Evolutionary conservation across 1,140 invertebrate species (phyloP).

Genomic region (Stegodyphus mimosarum): DNA sequence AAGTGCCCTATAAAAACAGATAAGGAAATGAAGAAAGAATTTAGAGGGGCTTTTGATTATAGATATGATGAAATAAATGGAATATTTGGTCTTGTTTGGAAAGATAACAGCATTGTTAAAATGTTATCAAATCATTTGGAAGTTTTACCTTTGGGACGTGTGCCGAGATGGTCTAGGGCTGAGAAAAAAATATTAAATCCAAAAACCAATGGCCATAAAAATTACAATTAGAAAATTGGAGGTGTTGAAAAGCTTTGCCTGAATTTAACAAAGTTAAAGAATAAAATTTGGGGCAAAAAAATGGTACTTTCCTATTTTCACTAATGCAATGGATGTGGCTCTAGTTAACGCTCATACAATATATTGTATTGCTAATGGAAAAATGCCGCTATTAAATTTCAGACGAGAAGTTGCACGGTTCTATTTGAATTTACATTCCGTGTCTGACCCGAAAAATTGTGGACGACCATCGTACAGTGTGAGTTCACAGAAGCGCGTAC

Average conservation of each 20-base stretch:
- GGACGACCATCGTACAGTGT: conserved; percentile 29
- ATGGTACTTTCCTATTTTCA: no score
- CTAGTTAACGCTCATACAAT: conserved; percentile 38
- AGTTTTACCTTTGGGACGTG: conserved; percentile 20
- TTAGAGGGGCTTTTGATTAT: conserved; percentile 39
- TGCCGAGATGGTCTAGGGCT: not conserved
- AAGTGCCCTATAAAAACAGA: conserved; percentile 34
- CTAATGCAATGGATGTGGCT: no score
- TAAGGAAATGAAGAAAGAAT: conserved; percentile 35
- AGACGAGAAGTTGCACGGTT: conserved; percentile 31
- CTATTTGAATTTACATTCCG: conserved; percentile 31
- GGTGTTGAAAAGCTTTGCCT: no score
- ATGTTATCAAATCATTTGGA: conserved; percentile 3
- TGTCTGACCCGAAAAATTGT: conserved; percentile 32
- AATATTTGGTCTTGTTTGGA: conserved; percentile 18
- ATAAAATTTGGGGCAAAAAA: no score
- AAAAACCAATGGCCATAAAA: no score
- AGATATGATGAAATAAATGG: no score
- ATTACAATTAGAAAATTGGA: no score
- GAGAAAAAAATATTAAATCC: not conserved
- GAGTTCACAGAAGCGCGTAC: conserved; percentile 29
- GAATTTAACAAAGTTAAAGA: no score
- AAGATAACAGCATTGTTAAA: conserved; percentile 17
- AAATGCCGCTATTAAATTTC: conserved; percentile 38
- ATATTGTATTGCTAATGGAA: conserved; percentile 40